phyloP scores from a whole-genome alignment of 1,140 invertebrate genomes.

The Conus ventricosus region DNA sequence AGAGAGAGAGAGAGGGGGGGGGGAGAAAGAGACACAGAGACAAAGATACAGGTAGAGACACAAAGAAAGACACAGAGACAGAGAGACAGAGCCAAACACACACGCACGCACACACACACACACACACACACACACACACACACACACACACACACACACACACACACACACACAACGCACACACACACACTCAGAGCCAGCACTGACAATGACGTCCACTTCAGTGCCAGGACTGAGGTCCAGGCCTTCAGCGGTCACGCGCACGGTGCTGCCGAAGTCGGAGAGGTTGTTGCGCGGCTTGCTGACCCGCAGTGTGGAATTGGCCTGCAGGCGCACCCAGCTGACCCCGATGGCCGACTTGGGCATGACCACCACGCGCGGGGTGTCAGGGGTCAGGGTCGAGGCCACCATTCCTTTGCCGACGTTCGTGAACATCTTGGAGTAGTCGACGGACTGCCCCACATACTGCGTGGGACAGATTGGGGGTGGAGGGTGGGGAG shows the following conservation, averaged over 20 bases:
- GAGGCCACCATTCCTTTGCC: neutral
- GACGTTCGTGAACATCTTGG: neutral
- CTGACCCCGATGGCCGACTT: neutral
- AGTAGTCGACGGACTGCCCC: neutral
- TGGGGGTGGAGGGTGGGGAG: no score
- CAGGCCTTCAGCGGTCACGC: neutral
- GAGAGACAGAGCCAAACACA: neutral
- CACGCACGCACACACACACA: neutral
- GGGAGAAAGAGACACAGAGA: no score
- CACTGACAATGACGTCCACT: slow-evolving; percentile 14
- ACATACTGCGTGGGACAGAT: neutral
- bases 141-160: slow-evolving; percentile 6
- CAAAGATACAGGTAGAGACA: neutral
- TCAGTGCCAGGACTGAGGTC: neutral
- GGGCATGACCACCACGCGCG: neutral
- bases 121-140: neutral
- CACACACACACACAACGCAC: neutral
- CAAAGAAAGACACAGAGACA: no score
- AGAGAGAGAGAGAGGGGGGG: no score
- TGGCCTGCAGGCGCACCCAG: neutral
- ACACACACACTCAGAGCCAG: neutral
- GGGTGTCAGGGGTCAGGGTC: neutral
- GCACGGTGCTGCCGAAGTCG: neutral
- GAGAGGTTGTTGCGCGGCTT: neutral
- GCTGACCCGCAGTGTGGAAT: neutral